Evolutionary conservation across 1,140 invertebrate species (phyloP).

Genomic region (Acromyrmex echinatior): DNA sequence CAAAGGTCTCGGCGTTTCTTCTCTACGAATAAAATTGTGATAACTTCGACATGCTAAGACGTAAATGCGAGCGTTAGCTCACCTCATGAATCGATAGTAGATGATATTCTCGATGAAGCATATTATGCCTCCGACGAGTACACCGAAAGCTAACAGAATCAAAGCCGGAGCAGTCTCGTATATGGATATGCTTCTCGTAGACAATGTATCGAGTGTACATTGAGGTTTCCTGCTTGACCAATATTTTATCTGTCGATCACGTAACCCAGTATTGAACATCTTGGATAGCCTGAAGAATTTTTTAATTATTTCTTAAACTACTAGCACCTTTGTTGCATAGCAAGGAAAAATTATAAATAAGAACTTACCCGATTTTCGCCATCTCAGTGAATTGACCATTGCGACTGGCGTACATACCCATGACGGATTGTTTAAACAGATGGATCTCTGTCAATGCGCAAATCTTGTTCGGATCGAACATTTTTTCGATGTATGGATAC

Average conservation of each 20-base stretch:
- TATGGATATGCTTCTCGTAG: constrained; percentile 74
- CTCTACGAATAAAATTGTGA: constrained; percentile 7
- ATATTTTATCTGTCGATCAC: constrained; percentile 72
- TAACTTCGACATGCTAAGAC: background rate
- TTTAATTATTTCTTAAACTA: background rate
- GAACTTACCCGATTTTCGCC: constrained; percentile 72
- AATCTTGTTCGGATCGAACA: constrained; percentile 72
- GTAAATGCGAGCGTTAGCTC: background rate
- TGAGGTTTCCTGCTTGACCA: constrained; percentile 78
- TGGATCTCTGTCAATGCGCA: constrained; percentile 77
- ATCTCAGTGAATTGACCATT: constrained; percentile 77
- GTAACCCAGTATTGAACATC: constrained; percentile 73
- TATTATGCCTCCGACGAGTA: constrained; percentile 50
- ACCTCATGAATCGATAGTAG: constrained; percentile 55
- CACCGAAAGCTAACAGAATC: constrained; percentile 68
- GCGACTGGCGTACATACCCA: constrained; percentile 72
- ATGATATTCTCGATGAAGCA: constrained; percentile 72
- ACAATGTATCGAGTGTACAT: constrained; percentile 69
- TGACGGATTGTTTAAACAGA: constrained; percentile 72
- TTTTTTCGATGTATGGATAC: constrained; percentile 73
- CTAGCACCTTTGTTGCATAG: background rate
- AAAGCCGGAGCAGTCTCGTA: constrained; percentile 77
- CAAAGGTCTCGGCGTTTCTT: background rate
- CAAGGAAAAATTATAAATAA: background rate
- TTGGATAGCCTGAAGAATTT: constrained; percentile 65